Base-by-base conservation (phyloP, 2,888 invertebrate species). In the Stenurella melanura region DNA sequence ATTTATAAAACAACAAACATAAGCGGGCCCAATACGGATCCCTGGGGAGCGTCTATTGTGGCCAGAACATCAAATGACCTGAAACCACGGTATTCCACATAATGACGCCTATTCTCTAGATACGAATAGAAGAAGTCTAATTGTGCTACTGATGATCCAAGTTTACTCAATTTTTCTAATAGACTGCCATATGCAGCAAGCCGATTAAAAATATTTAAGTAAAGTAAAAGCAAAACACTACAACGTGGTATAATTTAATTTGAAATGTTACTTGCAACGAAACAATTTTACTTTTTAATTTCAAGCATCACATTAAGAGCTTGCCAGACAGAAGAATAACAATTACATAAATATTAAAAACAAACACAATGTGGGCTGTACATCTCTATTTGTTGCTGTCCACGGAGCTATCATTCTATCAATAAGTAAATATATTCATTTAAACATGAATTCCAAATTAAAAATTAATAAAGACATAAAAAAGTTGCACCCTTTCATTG, bases 401-500 rank as follows among this genome's bases (percentile, higher is more conserved):
- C 17, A 42, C 72, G n/a, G 21, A 18, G n/a, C 63, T 54, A 72
- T 72, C 72, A 72, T 12, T 9, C 63, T 54, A 72, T 72, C 72
- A 72, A 72, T 72, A 72, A 30, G 54, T 72, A 72, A 50, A 72
- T 72, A 63, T 72, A 79, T 81, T 78, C 79, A 79, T 77, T 75
- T 75, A 79, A 73, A 78, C 78, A 81, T 77, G 79, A 75, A 79
- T 79, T 78, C 73, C 30, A 76, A 79, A 79, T 75, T 68, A 69
- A 79, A 78, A 78, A 81, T 75, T 79, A 79, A 81, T 81, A 75
- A 75, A 80, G 81, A 80, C 80, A 79, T 79, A 81, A 81, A 78
- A 80, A 81, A 79, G 82, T 80, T 81, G 79, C 82, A 79, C 81
- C 82, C 80, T 81, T 73, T 79, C 76, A 83, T 83, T 83, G 83